Evolutionary conservation across 1,140 invertebrate species (phyloP).

Genomic region (Oncopodura yosiiana): DNA sequence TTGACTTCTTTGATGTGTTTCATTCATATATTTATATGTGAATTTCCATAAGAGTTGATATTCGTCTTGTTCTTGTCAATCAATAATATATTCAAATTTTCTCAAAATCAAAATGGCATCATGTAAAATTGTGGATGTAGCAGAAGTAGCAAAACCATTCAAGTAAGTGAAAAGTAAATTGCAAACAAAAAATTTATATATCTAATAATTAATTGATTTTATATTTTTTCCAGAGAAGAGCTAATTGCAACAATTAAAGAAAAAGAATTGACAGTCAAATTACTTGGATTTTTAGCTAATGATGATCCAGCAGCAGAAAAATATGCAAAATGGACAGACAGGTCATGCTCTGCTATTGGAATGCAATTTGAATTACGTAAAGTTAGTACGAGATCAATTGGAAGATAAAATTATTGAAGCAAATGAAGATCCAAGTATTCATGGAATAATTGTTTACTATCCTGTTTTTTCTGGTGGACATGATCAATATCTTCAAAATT

Average conservation of each 20-base stretch:
- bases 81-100: no score
- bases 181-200: not conserved
- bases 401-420: slow-evolving; percentile 25
- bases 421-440: slow-evolving; percentile 22
- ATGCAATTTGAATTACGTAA: slow-evolving; percentile 23
- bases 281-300: slow-evolving; percentile 29
- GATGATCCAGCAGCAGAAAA: slow-evolving; percentile 22
- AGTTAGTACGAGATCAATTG: slow-evolving; percentile 22
- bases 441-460: slow-evolving; percentile 28
- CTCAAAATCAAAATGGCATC: no score
- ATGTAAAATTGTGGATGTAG: no score
- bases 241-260: slow-evolving; percentile 10
- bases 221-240: slow-evolving; percentile 14
- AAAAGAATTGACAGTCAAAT: slow-evolving; percentile 17
- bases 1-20: no score
- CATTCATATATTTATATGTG: no score
- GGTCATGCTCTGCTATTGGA: slow-evolving; percentile 21
- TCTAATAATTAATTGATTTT: not conserved
- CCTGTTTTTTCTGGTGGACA: slow-evolving; percentile 26
- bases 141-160: slow-evolving; percentile 14
- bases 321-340: slow-evolving; percentile 17
- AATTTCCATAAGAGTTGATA: no score
- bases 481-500: slow-evolving; percentile 33
- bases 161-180: slow-evolving; percentile 11
- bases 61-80: no score